Base-by-base conservation (phyloP, 2,888 invertebrate genomes). In the Drosophila vallismaia region DNA sequence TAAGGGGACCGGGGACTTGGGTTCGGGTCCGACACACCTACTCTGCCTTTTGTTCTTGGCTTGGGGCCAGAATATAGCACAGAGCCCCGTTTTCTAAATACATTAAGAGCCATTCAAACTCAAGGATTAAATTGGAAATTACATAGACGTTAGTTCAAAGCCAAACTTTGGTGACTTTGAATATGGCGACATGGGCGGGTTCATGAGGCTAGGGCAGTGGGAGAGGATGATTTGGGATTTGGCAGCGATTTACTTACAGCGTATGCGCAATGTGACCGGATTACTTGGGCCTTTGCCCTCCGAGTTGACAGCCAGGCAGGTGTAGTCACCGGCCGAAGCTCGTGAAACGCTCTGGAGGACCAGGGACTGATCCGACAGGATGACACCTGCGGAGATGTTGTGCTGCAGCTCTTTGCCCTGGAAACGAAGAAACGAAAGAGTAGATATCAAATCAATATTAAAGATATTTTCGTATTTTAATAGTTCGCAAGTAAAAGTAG, bases 241-340 rank as follows among this genome's bases (percentile, higher is more conserved):
- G 64, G 73, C 64, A 49, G 66, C 56, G 64, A 72, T 82, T 77
- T 90, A 93, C 95, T 95, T 91, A 95, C 95, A 95, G 93, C 95
- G 92, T 76, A 95, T 94, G 66, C 94, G 92, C 76, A 95, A 91
- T 45, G 94, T 93, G 74, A 95, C 95, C 33, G 95, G 94, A 89
- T 95, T 95, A 91, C 95, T 95, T 54, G 94, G 93, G 75, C 96
- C 95, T 81, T 95, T 96, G 46, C 97, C 97, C 91, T 97, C 97
- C 64, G 94, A 94, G 92, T 97, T 97, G 63, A 95, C 95, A 31
- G 97, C 97, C 91, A 95, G 93, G 90, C 97, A 97, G 59, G 96
- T 96, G 92, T 97, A 97, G 91, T 96, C 95, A 4, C 97, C 97
- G n/a, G 96, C 96, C 31, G 96, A 95, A 68, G 94, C 94, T 70